Evolutionary conservation across 2,888 invertebrate species (phyloP), one percentile per base, ranked within the genome.

Genomic region (Chaetoderma sp.): DNA sequence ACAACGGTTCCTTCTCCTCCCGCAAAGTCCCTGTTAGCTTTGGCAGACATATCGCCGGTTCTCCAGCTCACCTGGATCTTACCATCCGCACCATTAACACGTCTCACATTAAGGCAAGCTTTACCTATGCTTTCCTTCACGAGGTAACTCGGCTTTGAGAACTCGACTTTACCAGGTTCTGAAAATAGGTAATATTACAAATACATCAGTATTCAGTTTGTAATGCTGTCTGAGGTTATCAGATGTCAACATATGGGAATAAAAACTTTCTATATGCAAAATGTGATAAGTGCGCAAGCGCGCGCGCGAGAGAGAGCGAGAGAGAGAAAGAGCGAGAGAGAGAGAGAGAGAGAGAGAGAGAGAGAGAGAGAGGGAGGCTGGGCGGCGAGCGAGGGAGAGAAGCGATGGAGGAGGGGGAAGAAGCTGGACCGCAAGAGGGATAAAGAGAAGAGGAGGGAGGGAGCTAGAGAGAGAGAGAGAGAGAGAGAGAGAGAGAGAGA

Each of bases 161-260:
- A 90, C 69, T 88, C 86, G 55, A 90, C 76, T 8, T 86, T 84
- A 30, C 90, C 90, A 32, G 90, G 90, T 70, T 90, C 90, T 90
- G 78, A 3, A 80, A 67, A 47, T 42, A 18, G 25, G 16, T 18
- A 27, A 54, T 16, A n/a, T n/a, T n/a, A n/a, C n/a, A n/a, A n/a
- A n/a, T n/a, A n/a, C n/a, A n/a, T n/a, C n/a, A n/a, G n/a, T n/a
- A n/a, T n/a, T n/a, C n/a, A n/a, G n/a, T n/a, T n/a, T 39, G 39
- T n/a, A 39, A 13, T 39, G n/a, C 39, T 13, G 10, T 39, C n/a
- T 39, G 39, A n/a, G 13, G 13, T n/a, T 39, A 13, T 10, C 39
- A 39, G 10, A 39, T 39, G 10, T 39, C 39, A 39, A 39, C 39
- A 39, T 39, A 39, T 39, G n/a, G 10, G n/a, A 39, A 39, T 39